Percentiles rank a stretch among this genome's conserved stretches.
Evolutionary conservation across 2,113 vertebrate species (phyloP).

Genomic region (Pionites leucogaster): DNA sequence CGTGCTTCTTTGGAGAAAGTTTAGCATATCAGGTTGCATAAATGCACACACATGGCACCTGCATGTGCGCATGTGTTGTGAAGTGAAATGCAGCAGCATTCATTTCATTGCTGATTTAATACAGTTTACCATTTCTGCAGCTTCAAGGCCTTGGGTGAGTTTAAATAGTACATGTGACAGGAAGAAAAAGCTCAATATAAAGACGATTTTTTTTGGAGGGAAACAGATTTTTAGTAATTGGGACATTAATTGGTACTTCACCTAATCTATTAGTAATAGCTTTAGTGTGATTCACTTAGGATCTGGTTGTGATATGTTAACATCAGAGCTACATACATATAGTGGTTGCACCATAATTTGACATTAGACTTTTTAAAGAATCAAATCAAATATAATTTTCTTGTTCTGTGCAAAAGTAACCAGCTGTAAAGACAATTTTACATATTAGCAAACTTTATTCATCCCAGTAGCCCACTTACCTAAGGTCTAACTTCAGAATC

Average conservation of each 20-base stretch:
- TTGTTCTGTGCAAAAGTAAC: neutral
- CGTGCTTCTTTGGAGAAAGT: neutral
- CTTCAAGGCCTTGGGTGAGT: neutral
- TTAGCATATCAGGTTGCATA: neutral
- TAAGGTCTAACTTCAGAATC: neutral
- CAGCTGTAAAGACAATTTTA: neutral
- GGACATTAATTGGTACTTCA: neutral
- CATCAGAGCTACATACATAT: neutral
- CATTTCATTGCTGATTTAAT: neutral
- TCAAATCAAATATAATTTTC: neutral
- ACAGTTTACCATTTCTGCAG: neutral
- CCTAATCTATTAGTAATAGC: neutral
- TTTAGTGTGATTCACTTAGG: neutral
- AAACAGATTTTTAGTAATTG: neutral
- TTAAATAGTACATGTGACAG: neutral
- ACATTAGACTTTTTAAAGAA: neutral
- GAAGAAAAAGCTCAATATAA: neutral
- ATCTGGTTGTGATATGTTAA: neutral
- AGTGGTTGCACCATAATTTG: neutral
- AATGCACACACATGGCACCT: neutral
- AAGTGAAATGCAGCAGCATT: neutral
- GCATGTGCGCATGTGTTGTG: neutral
- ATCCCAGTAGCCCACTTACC: neutral
- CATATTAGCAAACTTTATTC: neutral
- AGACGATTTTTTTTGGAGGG: neutral